Percentiles rank a stretch among this genome's conserved stretches.
Evolutionary conservation across 2,888 invertebrate genomes (phyloP).

Genomic region (Drymonia ruficornis): DNA sequence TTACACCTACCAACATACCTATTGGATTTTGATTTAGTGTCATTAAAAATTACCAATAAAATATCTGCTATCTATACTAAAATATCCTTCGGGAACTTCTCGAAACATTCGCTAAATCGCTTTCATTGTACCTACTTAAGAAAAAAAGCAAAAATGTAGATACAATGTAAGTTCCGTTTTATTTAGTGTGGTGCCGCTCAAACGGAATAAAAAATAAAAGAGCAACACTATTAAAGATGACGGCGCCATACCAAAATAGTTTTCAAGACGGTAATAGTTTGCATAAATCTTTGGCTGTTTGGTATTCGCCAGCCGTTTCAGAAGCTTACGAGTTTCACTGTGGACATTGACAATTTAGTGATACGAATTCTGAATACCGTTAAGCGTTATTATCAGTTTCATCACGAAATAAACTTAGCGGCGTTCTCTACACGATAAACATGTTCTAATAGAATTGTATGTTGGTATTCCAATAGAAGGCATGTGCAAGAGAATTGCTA

Average conservation of each 20-base stretch:
- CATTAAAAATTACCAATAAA: too few species aligned
- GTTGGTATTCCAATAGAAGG: too few species aligned
- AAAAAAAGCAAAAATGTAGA: too few species aligned
- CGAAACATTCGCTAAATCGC: too few species aligned
- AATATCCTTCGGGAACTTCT: too few species aligned
- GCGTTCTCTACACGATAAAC: background rate
- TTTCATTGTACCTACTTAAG: too few species aligned
- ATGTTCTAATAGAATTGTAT: background rate
- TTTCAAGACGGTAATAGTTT: constrained; percentile 1
- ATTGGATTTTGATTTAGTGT: too few species aligned
- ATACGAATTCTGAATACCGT: background rate
- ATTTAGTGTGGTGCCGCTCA: background rate
- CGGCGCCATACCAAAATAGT: constrained; percentile 2
- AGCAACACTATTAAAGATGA: background rate
- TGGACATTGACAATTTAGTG: background rate
- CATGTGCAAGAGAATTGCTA: too few species aligned
- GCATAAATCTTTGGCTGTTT: background rate
- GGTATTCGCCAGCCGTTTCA: background rate
- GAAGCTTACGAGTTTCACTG: constrained; percentile 1
- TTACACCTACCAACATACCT: too few species aligned
- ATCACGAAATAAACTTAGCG: background rate
- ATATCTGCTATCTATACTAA: too few species aligned
- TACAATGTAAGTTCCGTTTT: background rate
- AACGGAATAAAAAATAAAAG: constrained; percentile 1
- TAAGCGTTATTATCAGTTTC: background rate